phyloP scores from a whole-genome alignment of 1,140 invertebrate genomes.

The Macrobrachium nipponense region DNA sequence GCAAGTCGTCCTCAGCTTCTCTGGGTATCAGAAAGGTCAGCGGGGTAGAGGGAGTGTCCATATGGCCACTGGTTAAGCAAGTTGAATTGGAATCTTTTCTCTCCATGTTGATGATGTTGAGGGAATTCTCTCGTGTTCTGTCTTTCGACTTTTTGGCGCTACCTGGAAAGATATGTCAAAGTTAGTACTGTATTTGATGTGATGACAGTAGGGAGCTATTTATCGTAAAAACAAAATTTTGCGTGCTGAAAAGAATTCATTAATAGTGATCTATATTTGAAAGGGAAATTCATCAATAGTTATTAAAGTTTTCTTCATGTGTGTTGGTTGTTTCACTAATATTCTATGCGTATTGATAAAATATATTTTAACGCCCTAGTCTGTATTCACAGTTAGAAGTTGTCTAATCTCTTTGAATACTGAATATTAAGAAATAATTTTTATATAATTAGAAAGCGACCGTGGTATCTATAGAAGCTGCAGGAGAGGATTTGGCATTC shows the following conservation, averaged over 20 bases:
- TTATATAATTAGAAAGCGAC: too few species aligned
- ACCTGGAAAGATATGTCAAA: not conserved
- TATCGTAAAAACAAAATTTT: not conserved
- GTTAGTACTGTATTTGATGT: not conserved
- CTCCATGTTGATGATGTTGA: not conserved
- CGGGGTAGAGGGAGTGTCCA: conserved; percentile 31
- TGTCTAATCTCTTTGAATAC: too few species aligned
- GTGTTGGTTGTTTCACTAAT: too few species aligned
- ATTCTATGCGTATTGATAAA: too few species aligned
- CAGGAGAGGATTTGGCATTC: too few species aligned
- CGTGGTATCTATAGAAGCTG: too few species aligned
- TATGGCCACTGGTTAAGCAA: not conserved
- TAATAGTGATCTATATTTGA: too few species aligned
- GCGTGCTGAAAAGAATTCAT: not conserved
- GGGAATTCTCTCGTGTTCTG: conserved; percentile 35
- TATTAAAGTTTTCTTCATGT: too few species aligned
- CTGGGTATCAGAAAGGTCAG: conserved; percentile 14
- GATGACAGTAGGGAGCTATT: not conserved
- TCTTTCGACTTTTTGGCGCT: conserved; percentile 40
- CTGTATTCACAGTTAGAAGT: too few species aligned
- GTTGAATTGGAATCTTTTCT: conserved; percentile 37
- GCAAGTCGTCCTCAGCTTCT: conserved; percentile 7
- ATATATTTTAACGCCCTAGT: too few species aligned
- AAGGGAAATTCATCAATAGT: too few species aligned
- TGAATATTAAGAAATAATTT: too few species aligned